Evolutionary conservation across 92 coral and sea anemone genomes (phyloP).

Genomic region (Porites lobata): DNA sequence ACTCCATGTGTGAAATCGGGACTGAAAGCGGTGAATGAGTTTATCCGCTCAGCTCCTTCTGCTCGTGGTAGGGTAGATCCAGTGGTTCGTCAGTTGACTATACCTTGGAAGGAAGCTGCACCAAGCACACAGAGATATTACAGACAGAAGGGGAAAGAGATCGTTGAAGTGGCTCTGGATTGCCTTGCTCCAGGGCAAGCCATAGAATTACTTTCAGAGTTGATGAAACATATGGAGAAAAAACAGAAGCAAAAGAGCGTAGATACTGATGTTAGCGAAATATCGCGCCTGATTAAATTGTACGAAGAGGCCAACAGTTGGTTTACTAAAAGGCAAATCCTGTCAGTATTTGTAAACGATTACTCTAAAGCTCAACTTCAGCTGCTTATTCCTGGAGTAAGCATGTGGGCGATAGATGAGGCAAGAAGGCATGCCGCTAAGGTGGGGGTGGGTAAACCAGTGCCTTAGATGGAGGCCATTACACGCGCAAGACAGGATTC

Average conservation of each 20-base stretch:
- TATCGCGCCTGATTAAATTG: too few relatives aligned
- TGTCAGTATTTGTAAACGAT: conserved; percentile 48
- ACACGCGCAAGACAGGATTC: conserved; percentile 31
- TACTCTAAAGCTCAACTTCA: conserved; percentile 36
- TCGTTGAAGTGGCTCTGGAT: too few relatives aligned
- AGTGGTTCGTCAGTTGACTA: conserved; percentile 21
- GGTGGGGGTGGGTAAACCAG: conserved; percentile 46
- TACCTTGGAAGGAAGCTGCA: conserved; percentile 18
- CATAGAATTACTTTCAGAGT: background rate
- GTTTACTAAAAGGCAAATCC: conserved; percentile 40
- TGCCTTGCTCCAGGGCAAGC: too few relatives aligned
- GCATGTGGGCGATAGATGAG: conserved; percentile 52
- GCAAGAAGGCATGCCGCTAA: conserved; percentile 42
- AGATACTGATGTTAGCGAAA: too few relatives aligned
- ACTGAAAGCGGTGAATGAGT: conserved; percentile 24
- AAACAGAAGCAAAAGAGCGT: background rate
- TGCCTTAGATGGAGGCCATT: background rate
- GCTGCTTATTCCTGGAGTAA: conserved; percentile 38
- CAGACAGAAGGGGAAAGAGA: too few relatives aligned
- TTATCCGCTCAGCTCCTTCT: background rate
- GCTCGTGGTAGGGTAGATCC: conserved; percentile 38
- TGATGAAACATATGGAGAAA: too few relatives aligned
- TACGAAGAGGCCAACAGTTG: conserved; percentile 25
- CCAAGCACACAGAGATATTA: conserved; percentile 28
- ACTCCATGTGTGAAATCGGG: conserved; percentile 36